These are phyloP conservation scores for Abrostola tripartita DNA, from an alignment of 2,888 invertebrate genomes.

Conservation along the genomic window DNA sequence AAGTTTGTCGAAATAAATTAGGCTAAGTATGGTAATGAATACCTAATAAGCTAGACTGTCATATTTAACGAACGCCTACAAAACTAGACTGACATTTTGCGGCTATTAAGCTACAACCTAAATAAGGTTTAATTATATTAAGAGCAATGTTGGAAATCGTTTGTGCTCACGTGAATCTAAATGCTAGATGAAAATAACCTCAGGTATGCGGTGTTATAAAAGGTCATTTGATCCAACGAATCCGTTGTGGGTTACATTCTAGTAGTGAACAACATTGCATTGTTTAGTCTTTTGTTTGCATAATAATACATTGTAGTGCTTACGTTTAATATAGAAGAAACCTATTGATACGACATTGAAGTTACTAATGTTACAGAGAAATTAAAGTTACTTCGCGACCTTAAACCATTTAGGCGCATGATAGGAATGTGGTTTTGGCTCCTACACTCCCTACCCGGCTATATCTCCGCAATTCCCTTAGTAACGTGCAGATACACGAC, in stretches of 20 bases:
- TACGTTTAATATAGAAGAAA: background rate
- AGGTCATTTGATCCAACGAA: slow-evolving; percentile 38
- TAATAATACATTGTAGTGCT: background rate
- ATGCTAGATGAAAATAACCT: slow-evolving; percentile 41
- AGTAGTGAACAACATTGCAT: background rate
- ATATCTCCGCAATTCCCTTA: no score
- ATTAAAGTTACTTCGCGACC: no score
- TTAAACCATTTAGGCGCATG: no score
- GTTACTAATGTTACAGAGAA: no score
- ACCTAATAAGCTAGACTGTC: slow-evolving; percentile 17
- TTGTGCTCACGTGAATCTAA: slow-evolving; percentile 3
- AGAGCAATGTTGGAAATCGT: slow-evolving; percentile 9
- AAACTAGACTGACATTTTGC: slow-evolving; percentile 1
- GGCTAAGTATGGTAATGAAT: slow-evolving; percentile 1
- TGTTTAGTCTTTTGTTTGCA: slow-evolving; percentile 6
- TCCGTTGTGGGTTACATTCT: slow-evolving; percentile 19
- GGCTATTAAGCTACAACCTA: slow-evolving; percentile 1
- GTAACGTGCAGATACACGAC: no score
- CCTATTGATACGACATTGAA: no score
- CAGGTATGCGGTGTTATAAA: slow-evolving; percentile 14
- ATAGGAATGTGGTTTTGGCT: no score
- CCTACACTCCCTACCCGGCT: no score
- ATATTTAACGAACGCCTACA: slow-evolving; percentile 34
- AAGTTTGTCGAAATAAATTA: background rate
- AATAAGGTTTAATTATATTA: background rate